These are phyloP conservation scores for Nephrotoma flavescens DNA, from an alignment of 2,888 invertebrate species.

Conservation along the genomic window DNA sequence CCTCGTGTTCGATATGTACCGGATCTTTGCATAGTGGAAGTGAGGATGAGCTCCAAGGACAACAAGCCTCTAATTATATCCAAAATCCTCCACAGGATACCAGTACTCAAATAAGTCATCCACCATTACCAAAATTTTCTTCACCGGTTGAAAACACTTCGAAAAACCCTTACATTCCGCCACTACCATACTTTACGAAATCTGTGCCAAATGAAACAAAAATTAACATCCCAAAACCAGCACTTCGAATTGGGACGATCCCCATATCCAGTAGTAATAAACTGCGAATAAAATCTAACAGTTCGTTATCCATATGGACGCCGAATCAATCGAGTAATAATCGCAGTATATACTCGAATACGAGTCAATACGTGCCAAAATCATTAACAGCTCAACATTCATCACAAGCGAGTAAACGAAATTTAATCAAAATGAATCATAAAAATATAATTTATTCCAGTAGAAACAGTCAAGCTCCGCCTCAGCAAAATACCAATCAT, in stretches of 20 bases:
- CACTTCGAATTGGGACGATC: conserved; percentile 11
- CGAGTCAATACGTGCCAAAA: not conserved
- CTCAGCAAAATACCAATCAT: not conserved
- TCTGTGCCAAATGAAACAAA: conserved; percentile 20
- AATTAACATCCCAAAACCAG: conserved; percentile 31
- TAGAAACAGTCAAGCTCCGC: not conserved
- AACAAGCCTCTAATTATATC: not conserved
- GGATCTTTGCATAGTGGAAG: conserved; percentile 24
- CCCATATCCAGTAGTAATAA: not conserved
- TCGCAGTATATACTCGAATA: not conserved
- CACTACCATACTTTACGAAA: conserved; percentile 29
- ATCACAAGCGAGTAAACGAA: conserved; percentile 1
- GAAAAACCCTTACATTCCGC: conserved; percentile 23
- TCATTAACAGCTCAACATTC: not conserved
- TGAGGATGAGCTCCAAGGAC: conserved; percentile 27
- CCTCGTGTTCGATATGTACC: conserved; percentile 52
- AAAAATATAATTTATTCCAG: not conserved
- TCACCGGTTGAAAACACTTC: conserved; percentile 17
- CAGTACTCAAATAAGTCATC: conserved; percentile 19
- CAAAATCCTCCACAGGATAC: conserved; percentile 18
- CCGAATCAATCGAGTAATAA: not conserved
- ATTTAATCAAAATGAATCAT: not conserved
- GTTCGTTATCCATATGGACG: not conserved
- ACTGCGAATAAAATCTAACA: not conserved
- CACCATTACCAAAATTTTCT: conserved; percentile 16